Conservation (phyloP, 2,797 vertebrate genomes). For the Odontamblyopus rebecca region DNA sequence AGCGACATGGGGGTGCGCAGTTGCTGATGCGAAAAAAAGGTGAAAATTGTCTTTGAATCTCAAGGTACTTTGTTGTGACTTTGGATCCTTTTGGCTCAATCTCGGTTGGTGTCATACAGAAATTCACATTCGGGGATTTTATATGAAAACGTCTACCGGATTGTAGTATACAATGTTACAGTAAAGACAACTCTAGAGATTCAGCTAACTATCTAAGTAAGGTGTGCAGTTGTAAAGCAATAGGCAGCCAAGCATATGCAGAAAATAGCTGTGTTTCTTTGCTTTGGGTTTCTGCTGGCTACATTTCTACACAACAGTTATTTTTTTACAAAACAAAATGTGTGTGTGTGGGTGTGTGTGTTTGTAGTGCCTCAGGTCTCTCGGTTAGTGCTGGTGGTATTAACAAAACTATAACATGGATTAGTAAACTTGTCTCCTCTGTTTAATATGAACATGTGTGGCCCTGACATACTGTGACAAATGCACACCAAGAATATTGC, state of each 20-base stretch:
- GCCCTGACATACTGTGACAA: conserved; percentile 30
- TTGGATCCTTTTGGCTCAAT: conserved; percentile 24
- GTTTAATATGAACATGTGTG: conserved; percentile 35
- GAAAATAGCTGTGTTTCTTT: conserved; percentile 54
- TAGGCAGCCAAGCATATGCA: not conserved
- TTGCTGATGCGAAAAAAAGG: conserved; percentile 14
- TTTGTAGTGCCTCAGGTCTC: conserved; percentile 10
- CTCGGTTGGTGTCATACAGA: conserved; percentile 14
- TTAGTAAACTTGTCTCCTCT: conserved; percentile 30
- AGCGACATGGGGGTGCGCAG: not conserved
- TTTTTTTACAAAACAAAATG: conserved; percentile 42
- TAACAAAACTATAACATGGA: conserved; percentile 29
- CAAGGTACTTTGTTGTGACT: conserved; percentile 18
- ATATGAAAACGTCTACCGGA: not conserved
- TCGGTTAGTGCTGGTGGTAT: conserved; percentile 18
- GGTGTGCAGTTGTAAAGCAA: too few species aligned
- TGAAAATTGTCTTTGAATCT: conserved; percentile 28
- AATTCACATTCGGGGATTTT: not conserved
- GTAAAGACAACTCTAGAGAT: not conserved
- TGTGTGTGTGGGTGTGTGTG: conserved; percentile 7
- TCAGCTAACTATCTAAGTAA: too few species aligned
- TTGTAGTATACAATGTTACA: not conserved
- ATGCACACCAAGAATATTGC: conserved; percentile 35
- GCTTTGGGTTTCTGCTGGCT: conserved; percentile 39
- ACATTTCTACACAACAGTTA: conserved; percentile 41